Conservation (phyloP, 1,140 invertebrate genomes). For the Paraescarpia echinospica region DNA sequence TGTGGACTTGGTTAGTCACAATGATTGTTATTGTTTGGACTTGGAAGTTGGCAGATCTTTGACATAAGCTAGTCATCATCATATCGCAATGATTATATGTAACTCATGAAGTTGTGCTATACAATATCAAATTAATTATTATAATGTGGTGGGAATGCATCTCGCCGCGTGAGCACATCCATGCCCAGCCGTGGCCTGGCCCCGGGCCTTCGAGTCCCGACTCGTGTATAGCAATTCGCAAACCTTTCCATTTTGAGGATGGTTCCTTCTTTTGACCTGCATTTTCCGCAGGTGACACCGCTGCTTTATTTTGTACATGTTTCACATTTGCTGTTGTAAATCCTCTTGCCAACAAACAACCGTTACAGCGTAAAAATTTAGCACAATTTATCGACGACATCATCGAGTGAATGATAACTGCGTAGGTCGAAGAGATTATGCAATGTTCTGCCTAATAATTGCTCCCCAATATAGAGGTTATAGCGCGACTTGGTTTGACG, state of each 20-base stretch:
- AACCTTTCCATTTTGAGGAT: not conserved
- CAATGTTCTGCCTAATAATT: not conserved
- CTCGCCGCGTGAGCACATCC: too few species aligned
- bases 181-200: too few species aligned
- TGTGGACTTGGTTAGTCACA: too few species aligned
- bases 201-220: too few species aligned
- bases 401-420: not conserved
- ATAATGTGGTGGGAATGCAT: too few species aligned
- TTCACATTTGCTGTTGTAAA: not conserved
- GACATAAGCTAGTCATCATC: too few species aligned
- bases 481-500: not conserved
- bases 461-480: not conserved
- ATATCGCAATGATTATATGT: too few species aligned
- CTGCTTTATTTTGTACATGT: not conserved
- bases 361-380: not conserved
- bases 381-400: conserved; percentile 5
- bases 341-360: not conserved
- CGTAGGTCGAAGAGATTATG: not conserved
- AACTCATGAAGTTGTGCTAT: too few species aligned
- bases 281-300: not conserved
- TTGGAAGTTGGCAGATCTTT: too few species aligned
- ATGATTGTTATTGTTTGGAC: too few species aligned
- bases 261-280: not conserved
- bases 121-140: too few species aligned
- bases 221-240: not conserved